Conservation (phyloP, 2,113 vertebrate species). For the Megaceryle maxima region DNA sequence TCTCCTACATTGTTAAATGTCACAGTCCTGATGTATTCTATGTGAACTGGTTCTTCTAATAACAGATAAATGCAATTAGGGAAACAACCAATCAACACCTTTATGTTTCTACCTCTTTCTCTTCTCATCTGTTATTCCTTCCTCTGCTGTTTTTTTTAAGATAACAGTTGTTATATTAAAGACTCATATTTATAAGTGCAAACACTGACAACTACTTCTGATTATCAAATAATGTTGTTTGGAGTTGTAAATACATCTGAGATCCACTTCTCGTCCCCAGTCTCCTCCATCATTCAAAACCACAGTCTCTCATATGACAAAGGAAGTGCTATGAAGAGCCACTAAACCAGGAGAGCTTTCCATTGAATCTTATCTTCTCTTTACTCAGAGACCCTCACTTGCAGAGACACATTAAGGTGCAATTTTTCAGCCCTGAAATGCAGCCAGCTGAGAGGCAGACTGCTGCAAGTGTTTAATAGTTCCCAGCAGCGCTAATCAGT, state of each 20-base stretch:
- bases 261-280: not conserved
- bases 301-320: not conserved
- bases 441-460: not conserved
- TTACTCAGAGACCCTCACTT: not conserved
- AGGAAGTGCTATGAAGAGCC: not conserved
- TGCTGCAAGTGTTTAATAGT: not conserved
- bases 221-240: not conserved
- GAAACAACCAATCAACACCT: not conserved
- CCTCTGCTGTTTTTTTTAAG: not conserved
- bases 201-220: not conserved
- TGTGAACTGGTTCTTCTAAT: not conserved
- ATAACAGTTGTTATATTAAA: not conserved
- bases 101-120: not conserved
- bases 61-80: not conserved
- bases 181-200: not conserved
- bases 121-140: not conserved
- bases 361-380: not conserved
- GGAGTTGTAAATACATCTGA: not conserved
- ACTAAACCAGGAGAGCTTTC: not conserved
- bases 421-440: not conserved
- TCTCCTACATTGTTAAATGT: not conserved
- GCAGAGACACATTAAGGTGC: not conserved
- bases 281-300: not conserved
- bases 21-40: not conserved
- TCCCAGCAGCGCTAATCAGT: not conserved